Percentiles rank a stretch among this genome's conserved stretches.
phyloP scores from a whole-genome alignment of 2,888 invertebrate genomes.

The Lochmaea crataegi region DNA sequence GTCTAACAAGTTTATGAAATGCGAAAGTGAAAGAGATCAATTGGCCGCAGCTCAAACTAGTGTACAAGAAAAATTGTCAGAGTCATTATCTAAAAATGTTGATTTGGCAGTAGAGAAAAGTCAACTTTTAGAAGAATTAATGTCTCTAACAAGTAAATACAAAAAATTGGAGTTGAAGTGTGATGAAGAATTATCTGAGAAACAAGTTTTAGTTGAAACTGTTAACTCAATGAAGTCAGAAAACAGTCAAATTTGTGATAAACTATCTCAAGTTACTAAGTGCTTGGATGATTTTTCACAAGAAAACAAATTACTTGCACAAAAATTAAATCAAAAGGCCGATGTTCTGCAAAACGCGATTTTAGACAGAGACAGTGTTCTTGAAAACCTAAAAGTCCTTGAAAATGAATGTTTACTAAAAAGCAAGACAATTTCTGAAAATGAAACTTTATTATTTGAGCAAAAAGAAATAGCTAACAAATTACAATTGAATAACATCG shows the following conservation, averaged over 20 bases:
- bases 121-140: conserved; percentile 7
- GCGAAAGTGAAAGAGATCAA: neutral
- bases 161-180: neutral
- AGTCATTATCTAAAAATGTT: neutral
- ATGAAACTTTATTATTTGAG: neutral
- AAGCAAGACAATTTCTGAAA: neutral
- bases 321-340: conserved; percentile 21
- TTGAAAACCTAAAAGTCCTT: neutral
- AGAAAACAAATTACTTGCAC: conserved; percentile 14
- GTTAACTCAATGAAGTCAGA: neutral
- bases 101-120: conserved; percentile 1
- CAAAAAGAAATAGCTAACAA: conserved; percentile 4
- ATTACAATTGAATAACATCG: neutral
- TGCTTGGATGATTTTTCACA: conserved; percentile 17
- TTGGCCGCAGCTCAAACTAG: neutral
- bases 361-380: conserved; percentile 18
- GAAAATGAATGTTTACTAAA: conserved; percentile 11
- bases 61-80: neutral
- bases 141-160: neutral
- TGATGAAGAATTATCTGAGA: conserved; percentile 19
- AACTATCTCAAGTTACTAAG: conserved; percentile 17
- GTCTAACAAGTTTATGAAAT: neutral
- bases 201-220: conserved; percentile 18
- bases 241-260: conserved; percentile 25
- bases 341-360: conserved; percentile 21